Percentiles rank a stretch among this genome's conserved stretches.
These are phyloP conservation scores for Lucinisca nassula DNA, from an alignment of 2,888 invertebrate species.

Conservation along the genomic window DNA sequence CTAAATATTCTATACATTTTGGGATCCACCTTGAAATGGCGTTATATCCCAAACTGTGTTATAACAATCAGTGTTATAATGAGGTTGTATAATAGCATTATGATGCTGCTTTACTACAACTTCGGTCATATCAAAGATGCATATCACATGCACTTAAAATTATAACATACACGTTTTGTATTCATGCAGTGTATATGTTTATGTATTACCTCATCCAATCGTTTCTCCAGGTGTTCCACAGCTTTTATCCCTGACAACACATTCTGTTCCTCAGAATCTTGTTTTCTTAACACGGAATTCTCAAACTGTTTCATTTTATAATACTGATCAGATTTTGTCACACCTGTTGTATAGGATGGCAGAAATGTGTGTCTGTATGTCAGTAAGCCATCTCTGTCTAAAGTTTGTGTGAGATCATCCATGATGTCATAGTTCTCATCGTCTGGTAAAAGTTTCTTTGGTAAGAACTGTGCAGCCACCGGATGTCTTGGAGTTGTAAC, in stretches of 20 bases:
- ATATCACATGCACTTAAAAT: too few species aligned
- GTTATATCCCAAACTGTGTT: too few species aligned
- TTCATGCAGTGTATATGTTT: too few species aligned
- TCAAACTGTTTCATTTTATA: conserved; percentile 83
- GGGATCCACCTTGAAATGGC: too few species aligned
- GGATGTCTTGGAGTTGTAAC: conserved; percentile 65
- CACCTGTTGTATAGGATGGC: conserved; percentile 80
- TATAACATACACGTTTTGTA: too few species aligned
- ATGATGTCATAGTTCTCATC: conserved; percentile 66
- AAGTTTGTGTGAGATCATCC: conserved; percentile 67
- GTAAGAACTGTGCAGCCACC: not conserved
- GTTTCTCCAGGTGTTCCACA: conserved; percentile 82
- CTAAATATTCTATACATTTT: too few species aligned
- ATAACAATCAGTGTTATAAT: too few species aligned
- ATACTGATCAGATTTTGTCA: conserved; percentile 86
- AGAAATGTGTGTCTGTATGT: conserved; percentile 79
- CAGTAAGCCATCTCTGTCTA: conserved; percentile 67
- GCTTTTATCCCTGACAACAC: conserved; percentile 83
- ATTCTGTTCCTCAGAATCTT: conserved; percentile 81
- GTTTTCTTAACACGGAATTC: conserved; percentile 77
- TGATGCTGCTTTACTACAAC: too few species aligned
- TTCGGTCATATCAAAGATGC: too few species aligned
- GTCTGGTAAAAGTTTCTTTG: conserved; percentile 39
- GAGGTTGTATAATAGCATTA: too few species aligned
- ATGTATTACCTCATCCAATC: conserved; percentile 77